Evolutionary conservation across 2,113 vertebrate genomes (phyloP), one percentile per base, ranked within the genome.

Genomic region (Chaetura pelagica): DNA sequence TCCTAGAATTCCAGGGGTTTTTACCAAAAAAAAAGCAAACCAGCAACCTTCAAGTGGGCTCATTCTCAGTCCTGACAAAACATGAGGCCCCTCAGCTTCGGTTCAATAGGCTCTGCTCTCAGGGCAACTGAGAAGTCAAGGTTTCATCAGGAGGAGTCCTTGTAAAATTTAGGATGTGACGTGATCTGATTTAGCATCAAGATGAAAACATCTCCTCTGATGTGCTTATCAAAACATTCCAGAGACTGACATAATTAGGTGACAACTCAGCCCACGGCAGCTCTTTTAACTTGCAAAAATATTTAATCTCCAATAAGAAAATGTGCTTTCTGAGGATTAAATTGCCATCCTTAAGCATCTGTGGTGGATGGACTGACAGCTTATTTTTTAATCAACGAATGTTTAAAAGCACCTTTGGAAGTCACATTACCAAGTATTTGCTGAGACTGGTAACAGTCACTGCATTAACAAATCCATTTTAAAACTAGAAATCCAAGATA

Each of bases 211-310:
- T n/a, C 69, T 42, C 68, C 85, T 96, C 85, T 89, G 80, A 44
- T 72, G 79, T 64, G 86, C 90, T 93, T 90, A 90, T 94, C 96
- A 92, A 95, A 96, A 95, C 23, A 90, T 21, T 84, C 96, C 96
- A 90, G 96, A 93, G 93, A 73, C 86, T 96, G 96, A 96, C 96
- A 97, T 5, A 97, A 96, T 90, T 94, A 92, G 96, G 96, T 92
- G 96, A 96, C 96, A 94, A 73, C 90, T 87, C 94, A 97, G 94
- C 96, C 96, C 93, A 96, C 92, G 51, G 96, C 96, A 84, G 76
- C 85, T 86, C 93, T 90, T 96, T 95, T 76, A 92, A 95, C 93
- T 92, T 79, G 93, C 96, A 93, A 92, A 95, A 96, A 96, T 96
- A 96, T 94, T 96, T 92, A 94, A 96, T 92, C 94, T 82, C 88